These are phyloP conservation scores for Pollenia amentaria DNA, from an alignment of 2,888 invertebrate genomes.

Conservation along the genomic window DNA sequence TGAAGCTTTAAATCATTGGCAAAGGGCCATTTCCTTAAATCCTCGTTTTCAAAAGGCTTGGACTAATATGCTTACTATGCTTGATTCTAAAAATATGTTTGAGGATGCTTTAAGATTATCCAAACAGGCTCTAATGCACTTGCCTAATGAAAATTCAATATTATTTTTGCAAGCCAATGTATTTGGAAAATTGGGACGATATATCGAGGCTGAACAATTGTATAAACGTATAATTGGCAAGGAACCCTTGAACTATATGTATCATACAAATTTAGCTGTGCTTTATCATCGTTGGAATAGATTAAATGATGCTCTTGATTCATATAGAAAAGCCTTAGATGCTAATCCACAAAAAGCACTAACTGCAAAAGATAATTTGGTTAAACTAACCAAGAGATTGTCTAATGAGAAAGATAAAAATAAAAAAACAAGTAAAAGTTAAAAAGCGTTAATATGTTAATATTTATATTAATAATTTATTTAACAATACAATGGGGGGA, in stretches of 20 bases:
- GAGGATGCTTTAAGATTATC: conserved; percentile 90
- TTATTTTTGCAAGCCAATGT: conserved; percentile 95
- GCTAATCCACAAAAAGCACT: conserved; percentile 88
- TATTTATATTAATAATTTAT: not conserved
- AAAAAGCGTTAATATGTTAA: not conserved
- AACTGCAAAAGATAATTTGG: conserved; percentile 90
- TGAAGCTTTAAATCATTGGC: conserved; percentile 93
- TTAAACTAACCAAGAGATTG: conserved; percentile 84
- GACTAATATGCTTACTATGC: conserved; percentile 94
- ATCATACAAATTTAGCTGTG: conserved; percentile 96
- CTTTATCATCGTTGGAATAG: conserved; percentile 97
- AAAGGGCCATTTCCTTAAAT: conserved; percentile 91
- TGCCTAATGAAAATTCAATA: conserved; percentile 90
- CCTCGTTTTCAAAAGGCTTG: conserved; percentile 94
- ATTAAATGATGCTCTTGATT: conserved; percentile 88
- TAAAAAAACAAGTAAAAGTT: not conserved
- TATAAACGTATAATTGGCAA: conserved; percentile 91
- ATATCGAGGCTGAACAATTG: conserved; percentile 91
- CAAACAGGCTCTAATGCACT: conserved; percentile 88
- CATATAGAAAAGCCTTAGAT: conserved; percentile 91
- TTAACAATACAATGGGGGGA: too few relatives aligned
- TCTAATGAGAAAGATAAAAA: conserved; percentile 39
- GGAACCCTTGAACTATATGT: conserved; percentile 90
- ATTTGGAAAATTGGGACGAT: conserved; percentile 92
- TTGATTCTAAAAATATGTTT: conserved; percentile 90